Percentiles rank a stretch among this genome's conserved stretches.
These are phyloP conservation scores for Eledona agricola DNA, from an alignment of 2,888 invertebrate species.

Conservation along the genomic window DNA sequence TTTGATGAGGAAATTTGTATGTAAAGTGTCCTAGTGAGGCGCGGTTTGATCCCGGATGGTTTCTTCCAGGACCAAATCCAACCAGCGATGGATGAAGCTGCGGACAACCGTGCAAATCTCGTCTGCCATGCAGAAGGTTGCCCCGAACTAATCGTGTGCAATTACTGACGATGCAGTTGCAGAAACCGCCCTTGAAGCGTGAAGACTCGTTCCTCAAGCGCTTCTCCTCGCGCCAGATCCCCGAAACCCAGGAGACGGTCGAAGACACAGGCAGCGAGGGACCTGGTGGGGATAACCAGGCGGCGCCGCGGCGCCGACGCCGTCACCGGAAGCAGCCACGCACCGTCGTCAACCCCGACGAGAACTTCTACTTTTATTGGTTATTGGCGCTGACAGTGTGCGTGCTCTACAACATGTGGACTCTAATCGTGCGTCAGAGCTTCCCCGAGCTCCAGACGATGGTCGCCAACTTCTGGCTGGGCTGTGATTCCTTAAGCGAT, in stretches of 20 bases:
- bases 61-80: slow-evolving; percentile 88
- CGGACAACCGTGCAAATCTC: slow-evolving; percentile 92
- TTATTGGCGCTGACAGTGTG: slow-evolving; percentile 87
- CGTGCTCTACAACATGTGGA: slow-evolving; percentile 95
- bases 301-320: slow-evolving; percentile 67
- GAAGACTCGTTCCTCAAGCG: slow-evolving; percentile 94
- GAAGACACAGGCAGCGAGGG: slow-evolving; percentile 70
- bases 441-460: slow-evolving; percentile 81
- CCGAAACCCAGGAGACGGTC: slow-evolving; percentile 84
- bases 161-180: too few species aligned
- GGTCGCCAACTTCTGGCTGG: slow-evolving; percentile 79
- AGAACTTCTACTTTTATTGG: slow-evolving; percentile 97
- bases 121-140: slow-evolving; percentile 85
- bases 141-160: slow-evolving; percentile 34
- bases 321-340: slow-evolving; percentile 77
- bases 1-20: too few species aligned
- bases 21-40: too few species aligned
- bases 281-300: slow-evolving; percentile 62
- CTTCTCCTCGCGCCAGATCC: slow-evolving; percentile 92
- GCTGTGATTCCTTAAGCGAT: slow-evolving; percentile 87
- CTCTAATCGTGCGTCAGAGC: slow-evolving; percentile 92
- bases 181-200: slow-evolving; percentile 86
- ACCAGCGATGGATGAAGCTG: slow-evolving; percentile 96
- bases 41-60: too few species aligned
- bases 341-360: slow-evolving; percentile 93